Evolutionary conservation across 2,113 vertebrate species (phyloP).

Genomic region (Oncorhynchus clarkii): DNA sequence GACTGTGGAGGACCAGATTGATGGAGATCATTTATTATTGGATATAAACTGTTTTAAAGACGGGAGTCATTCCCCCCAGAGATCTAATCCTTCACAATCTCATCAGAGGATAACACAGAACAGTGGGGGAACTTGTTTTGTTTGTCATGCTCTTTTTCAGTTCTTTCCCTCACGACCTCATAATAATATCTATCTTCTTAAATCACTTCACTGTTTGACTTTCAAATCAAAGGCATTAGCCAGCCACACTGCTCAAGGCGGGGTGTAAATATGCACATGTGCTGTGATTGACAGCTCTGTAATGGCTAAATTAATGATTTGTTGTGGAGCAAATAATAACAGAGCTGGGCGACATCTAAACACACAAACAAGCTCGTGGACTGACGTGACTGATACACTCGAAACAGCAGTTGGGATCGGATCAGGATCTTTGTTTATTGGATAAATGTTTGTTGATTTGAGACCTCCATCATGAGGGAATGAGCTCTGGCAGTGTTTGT

Average conservation of each 20-base stretch:
- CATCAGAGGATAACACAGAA: conserved; percentile 62
- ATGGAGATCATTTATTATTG: conserved; percentile 76
- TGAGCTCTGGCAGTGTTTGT: too few species aligned
- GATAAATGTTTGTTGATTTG: conserved; percentile 70
- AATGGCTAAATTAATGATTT: conserved; percentile 74
- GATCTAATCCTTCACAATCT: conserved; percentile 72
- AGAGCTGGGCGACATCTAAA: conserved; percentile 68
- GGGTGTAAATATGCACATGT: conserved; percentile 73
- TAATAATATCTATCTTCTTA: conserved; percentile 70
- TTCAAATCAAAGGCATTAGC: conserved; percentile 73
- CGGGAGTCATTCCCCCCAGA: conserved; percentile 71
- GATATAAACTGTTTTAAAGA: conserved; percentile 79
- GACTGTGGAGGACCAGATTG: conserved; percentile 72
- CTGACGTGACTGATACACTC: conserved; percentile 47
- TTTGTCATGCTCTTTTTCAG: conserved; percentile 56
- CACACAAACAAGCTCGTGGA: conserved; percentile 74
- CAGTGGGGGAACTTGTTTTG: conserved; percentile 70
- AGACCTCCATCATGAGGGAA: conserved; percentile 3
- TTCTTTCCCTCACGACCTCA: conserved; percentile 49
- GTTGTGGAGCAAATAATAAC: conserved; percentile 71
- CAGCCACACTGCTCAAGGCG: conserved; percentile 69
- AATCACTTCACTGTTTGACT: conserved; percentile 68
- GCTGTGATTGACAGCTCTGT: conserved; percentile 71
- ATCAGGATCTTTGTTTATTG: conserved; percentile 63
- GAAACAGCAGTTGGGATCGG: conserved; percentile 69